Conservation (phyloP, 35 echinoderm and acorn worm genomes). For the Patiria miniata region DNA sequence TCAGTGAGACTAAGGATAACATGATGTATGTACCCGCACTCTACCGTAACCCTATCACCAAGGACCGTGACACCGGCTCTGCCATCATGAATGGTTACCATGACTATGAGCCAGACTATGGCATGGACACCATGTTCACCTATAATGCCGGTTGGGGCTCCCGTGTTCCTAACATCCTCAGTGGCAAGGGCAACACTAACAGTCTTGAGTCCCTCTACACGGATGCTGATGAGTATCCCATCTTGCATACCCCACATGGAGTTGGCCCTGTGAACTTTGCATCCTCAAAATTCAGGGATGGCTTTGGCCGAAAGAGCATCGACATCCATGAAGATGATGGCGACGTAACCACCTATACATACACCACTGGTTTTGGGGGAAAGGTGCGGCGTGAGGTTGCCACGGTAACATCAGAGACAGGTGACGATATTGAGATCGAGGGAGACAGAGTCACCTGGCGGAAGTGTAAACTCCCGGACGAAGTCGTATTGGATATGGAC, state of each 20-base stretch:
- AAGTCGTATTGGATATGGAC: conserved; percentile 30
- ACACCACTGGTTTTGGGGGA: conserved; percentile 31
- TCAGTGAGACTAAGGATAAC: conserved; percentile 23
- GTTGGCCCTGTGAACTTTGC: conserved; percentile 34
- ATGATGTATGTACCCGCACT: conserved; percentile 37
- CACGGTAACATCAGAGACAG: neutral
- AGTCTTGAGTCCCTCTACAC: neutral
- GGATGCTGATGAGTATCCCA: conserved; percentile 38
- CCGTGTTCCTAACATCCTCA: conserved; percentile 14
- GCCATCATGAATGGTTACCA: neutral
- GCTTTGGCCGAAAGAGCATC: conserved; percentile 18
- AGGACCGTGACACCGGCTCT: neutral
- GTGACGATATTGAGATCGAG: neutral
- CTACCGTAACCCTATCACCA: conserved; percentile 22
- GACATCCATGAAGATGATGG: conserved; percentile 32
- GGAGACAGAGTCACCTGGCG: neutral
- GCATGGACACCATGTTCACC: conserved; percentile 16
- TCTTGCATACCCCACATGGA: conserved; percentile 24
- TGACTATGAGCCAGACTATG: neutral
- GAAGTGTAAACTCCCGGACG: neutral
- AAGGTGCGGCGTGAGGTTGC: conserved; percentile 2
- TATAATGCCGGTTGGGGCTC: conserved; percentile 30
- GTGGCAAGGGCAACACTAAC: conserved; percentile 6
- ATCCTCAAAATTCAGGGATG: conserved; percentile 18
- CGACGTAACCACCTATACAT: conserved; percentile 33